Conservation (phyloP, 2,888 invertebrate species). For the Parnassius orleans region DNA sequence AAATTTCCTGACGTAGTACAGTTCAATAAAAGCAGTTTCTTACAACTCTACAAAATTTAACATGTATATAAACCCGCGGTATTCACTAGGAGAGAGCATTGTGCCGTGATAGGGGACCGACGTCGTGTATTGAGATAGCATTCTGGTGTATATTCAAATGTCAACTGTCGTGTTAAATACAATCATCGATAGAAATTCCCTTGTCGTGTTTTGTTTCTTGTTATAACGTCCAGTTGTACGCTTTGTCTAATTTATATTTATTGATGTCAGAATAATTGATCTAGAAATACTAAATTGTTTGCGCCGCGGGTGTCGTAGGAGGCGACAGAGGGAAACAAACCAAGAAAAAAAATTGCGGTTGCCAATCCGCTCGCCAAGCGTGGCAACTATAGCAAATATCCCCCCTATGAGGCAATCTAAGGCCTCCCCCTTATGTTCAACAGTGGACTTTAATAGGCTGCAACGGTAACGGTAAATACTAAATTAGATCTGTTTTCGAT, state of each 20-base stretch:
- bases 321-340: no score
- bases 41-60: slow-evolving; percentile 5
- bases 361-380: no score
- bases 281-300: no score
- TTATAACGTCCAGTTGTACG: not conserved
- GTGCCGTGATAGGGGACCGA: slow-evolving; percentile 11
- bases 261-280: not conserved
- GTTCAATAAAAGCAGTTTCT: not conserved
- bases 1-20: slow-evolving; percentile 3
- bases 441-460: no score
- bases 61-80: not conserved
- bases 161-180: slow-evolving; percentile 11
- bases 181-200: slow-evolving; percentile 6
- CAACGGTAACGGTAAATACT: no score
- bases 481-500: no score
- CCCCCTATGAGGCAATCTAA: no score
- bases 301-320: no score
- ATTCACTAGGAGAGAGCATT: slow-evolving; percentile 6
- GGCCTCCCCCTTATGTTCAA: no score
- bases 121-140: slow-evolving; percentile 17
- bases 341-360: no score
- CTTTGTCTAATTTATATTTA: not conserved
- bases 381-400: no score
- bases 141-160: slow-evolving; percentile 15
- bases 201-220: slow-evolving; percentile 4